Conservation (phyloP, 2,888 invertebrate genomes). For the Imbricaverruca yamaguchii region DNA sequence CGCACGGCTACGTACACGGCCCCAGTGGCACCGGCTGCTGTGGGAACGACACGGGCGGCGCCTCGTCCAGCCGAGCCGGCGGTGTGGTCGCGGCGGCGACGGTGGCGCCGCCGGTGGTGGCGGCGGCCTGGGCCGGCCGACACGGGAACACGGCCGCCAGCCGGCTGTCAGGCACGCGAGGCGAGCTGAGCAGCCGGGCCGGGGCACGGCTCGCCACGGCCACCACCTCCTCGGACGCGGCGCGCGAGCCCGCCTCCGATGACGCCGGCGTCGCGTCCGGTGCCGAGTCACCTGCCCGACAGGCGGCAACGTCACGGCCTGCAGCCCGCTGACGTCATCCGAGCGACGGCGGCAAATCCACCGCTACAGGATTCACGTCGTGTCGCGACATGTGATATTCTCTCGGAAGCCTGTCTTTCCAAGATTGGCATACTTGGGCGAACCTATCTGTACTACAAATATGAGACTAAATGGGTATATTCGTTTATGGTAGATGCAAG, state of each 20-base stretch:
- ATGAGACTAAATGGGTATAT: no score
- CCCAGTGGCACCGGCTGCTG: slow-evolving; percentile 39
- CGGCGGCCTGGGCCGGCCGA: neutral
- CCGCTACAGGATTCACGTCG: no score
- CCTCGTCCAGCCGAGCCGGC: no score
- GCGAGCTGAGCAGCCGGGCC: neutral
- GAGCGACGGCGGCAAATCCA: no score
- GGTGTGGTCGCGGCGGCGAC: neutral
- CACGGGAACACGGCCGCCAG: slow-evolving; percentile 3
- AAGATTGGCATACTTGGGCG: no score
- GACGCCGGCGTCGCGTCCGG: neutral
- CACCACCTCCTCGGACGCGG: neutral
- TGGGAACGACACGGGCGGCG: no score
- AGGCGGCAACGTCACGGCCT: neutral
- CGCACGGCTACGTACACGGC: slow-evolving; percentile 52
- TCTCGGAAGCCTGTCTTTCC: no score
- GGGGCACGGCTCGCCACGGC: neutral
- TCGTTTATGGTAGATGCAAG: no score
- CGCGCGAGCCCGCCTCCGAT: neutral
- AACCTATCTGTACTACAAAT: no score
- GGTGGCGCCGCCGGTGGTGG: neutral
- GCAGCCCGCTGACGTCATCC: no score
- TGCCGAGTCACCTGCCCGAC: neutral
- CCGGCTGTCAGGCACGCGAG: neutral
- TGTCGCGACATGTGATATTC: no score